Evolutionary conservation across 2,888 invertebrate genomes (phyloP).

Genomic region (Drosophila meridionalis): DNA sequence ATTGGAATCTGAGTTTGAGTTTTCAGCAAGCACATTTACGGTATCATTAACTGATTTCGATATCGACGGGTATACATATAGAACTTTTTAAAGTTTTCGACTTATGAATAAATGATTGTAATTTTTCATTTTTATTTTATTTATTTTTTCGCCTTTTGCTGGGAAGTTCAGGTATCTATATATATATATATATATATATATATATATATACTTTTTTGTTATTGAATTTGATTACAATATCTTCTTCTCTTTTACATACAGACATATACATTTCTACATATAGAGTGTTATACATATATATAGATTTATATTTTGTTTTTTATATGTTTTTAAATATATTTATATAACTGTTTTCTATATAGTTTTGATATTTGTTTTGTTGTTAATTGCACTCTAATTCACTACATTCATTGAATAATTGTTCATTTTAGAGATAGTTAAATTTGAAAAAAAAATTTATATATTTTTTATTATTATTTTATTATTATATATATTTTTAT

Average conservation of each 20-base stretch:
- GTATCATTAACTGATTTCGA: constrained; percentile 20
- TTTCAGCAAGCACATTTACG: constrained; percentile 15
- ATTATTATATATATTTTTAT: background rate
- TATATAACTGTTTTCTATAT: constrained; percentile 5
- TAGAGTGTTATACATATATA: constrained; percentile 11
- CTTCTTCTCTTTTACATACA: constrained; percentile 13
- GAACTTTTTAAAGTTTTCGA: constrained; percentile 32
- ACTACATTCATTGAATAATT: constrained; percentile 37
- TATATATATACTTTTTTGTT: background rate
- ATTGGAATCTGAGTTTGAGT: constrained; percentile 1
- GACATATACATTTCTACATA: constrained; percentile 21
- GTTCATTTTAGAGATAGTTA: constrained; percentile 14
- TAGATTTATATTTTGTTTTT: constrained; percentile 6
- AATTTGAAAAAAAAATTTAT: constrained; percentile 19
- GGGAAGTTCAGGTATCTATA: constrained; percentile 28
- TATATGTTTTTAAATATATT: constrained; percentile 4
- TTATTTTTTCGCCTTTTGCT: constrained; percentile 22
- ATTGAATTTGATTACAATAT: constrained; percentile 21
- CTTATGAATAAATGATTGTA: constrained; percentile 59
- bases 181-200: background rate
- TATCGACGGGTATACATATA: constrained; percentile 30
- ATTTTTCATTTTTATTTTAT: constrained; percentile 8
- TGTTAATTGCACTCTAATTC: constrained; percentile 42
- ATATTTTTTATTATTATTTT: background rate
- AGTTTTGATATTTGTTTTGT: constrained; percentile 20